Conservation (phyloP, 2,888 invertebrate species). For the Danaus chrysippus region DNA sequence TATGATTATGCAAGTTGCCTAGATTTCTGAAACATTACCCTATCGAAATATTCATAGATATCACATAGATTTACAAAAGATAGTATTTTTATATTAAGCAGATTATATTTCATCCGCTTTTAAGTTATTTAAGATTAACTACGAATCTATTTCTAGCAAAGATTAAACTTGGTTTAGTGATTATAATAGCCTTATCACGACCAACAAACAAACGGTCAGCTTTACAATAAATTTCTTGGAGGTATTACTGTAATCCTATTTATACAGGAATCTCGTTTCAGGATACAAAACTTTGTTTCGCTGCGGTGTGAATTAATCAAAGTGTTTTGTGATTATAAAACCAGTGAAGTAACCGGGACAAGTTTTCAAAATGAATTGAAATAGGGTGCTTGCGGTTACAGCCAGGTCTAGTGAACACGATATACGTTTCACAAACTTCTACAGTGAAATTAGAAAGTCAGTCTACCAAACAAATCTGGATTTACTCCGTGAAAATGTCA, state of each 20-base stretch:
- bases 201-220: constrained; percentile 11
- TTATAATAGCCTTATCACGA: neutral
- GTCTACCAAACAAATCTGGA: constrained; percentile 68
- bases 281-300: constrained; percentile 63
- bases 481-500: constrained; percentile 70
- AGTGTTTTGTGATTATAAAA: constrained; percentile 70
- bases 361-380: constrained; percentile 71
- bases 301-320: constrained; percentile 74
- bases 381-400: constrained; percentile 71
- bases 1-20: constrained; percentile 17
- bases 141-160: neutral
- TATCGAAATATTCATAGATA: neutral
- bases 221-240: constrained; percentile 18
- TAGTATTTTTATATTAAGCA: too few species aligned
- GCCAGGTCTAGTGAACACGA: constrained; percentile 69
- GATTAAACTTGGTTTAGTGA: neutral
- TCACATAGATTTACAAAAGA: too few species aligned
- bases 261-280: constrained; percentile 68
- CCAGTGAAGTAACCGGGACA: constrained; percentile 47
- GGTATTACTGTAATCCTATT: constrained; percentile 54
- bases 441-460: constrained; percentile 74
- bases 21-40: constrained; percentile 19
- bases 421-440: constrained; percentile 77
- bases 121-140: too few species aligned
- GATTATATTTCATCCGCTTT: too few species aligned